A percentile compares a stretch with the other conserved stretches of the same genome.
Conservation (phyloP, 2,113 vertebrate genomes). For the Motacilla alba region DNA sequence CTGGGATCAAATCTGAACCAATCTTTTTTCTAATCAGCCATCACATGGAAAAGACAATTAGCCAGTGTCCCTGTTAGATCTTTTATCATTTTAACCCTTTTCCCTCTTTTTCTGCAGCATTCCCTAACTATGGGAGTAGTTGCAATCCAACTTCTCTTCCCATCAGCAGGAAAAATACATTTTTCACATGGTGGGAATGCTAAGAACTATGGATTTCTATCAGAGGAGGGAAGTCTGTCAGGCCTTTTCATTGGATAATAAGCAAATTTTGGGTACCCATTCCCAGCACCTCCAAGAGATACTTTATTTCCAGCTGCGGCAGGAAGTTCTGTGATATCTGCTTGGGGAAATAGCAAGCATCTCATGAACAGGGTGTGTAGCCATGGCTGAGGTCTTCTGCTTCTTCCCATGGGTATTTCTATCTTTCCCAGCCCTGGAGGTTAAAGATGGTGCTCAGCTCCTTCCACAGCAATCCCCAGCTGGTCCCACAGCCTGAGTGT, state of each 20-base stretch:
- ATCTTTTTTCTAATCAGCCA: neutral
- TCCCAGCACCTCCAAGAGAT: neutral
- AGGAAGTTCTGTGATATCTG: neutral
- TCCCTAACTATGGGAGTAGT: neutral
- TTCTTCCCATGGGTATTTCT: neutral
- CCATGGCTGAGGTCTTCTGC: neutral
- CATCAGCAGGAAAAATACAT: neutral
- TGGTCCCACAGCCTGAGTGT: neutral
- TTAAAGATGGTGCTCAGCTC: neutral
- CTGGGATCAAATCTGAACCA: neutral
- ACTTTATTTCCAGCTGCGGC: neutral
- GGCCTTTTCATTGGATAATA: neutral
- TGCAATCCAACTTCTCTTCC: neutral
- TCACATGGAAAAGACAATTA: neutral
- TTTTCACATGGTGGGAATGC: neutral
- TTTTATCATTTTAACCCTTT: neutral
- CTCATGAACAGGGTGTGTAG: neutral
- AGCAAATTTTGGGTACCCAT: neutral
- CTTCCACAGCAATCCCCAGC: neutral
- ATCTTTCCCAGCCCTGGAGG: neutral
- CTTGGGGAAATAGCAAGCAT: neutral
- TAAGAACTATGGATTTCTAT: neutral
- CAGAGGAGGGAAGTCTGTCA: neutral
- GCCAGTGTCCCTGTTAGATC: neutral
- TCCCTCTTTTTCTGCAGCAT: neutral